Evolutionary conservation across 2,113 vertebrate species (phyloP).

Genomic region (Gallinago paraguaiae): DNA sequence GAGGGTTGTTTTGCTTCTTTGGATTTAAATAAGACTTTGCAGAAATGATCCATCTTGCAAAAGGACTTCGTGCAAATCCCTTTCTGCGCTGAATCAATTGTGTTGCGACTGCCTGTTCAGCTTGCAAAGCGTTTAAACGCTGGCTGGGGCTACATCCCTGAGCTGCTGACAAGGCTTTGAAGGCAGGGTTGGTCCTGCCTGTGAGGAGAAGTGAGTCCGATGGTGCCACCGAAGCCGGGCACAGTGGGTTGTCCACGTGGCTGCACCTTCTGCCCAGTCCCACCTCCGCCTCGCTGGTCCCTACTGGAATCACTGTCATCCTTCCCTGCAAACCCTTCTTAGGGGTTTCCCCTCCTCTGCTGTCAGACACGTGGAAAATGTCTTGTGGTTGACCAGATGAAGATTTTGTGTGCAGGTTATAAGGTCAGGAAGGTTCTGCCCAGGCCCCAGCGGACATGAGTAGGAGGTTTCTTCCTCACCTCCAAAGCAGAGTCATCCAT

Average conservation of each 20-base stretch:
- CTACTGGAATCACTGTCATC: background rate
- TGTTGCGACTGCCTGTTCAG: background rate
- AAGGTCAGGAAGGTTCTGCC: background rate
- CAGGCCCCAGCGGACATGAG: background rate
- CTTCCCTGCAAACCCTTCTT: background rate
- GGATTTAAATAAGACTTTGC: background rate
- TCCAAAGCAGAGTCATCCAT: background rate
- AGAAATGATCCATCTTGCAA: background rate
- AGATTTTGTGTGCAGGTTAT: background rate
- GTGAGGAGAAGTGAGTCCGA: background rate
- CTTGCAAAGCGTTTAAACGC: background rate
- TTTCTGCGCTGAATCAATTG: background rate
- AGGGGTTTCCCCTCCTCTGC: background rate
- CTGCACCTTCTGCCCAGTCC: background rate
- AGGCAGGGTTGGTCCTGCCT: background rate
- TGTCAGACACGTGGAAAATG: fast-evolving
- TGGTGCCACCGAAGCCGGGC: background rate
- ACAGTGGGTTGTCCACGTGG: fast-evolving
- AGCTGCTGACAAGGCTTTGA: background rate
- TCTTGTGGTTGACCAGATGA: background rate
- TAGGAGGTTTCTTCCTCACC: background rate
- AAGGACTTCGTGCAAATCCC: background rate
- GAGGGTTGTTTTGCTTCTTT: background rate
- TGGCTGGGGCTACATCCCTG: background rate
- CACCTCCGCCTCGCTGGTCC: background rate